Evolutionary conservation across 2,797 vertebrate genomes (phyloP), one percentile per base, ranked within the genome.

Genomic region (Masticophis lateralis): DNA sequence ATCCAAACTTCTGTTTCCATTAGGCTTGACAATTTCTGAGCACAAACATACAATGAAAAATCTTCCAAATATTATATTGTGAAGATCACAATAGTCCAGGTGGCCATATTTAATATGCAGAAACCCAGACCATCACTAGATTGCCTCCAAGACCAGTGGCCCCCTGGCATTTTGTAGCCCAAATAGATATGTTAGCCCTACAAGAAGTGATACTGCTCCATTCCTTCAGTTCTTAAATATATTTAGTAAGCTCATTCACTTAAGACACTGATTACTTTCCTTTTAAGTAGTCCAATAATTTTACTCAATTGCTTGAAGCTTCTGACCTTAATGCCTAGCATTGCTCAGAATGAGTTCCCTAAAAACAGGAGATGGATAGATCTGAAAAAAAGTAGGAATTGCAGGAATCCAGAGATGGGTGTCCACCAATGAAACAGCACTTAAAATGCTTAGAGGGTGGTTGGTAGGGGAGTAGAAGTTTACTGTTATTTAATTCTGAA

Each of bases 141-240:
- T 47, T 83, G 43, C 74, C 74, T 83, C 20, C 43, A 83, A 25
- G 74, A 83, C 20, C 37, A 83, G 43, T 47, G 37, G 79, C 79
- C 43, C 12, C 10, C 79, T 83, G 79, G 10, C 20, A 6, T 55
- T 87, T 87, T 87, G 2, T 55, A 87, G 43, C 74, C 20, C 37
- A 83, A 22, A 83, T 83, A 83, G 37, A 83, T 83, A 83, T 1
- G 20, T 43, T 83, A 83, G 74, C 43, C 43, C 43, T 83, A 47
- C 22, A 83, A 83, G 79, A 83, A 83, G 22, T 47, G 43, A 83
- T 74, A 55, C 51, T 20, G 43, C 32, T 37, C 86, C 63, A 90
- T 55, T 87, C 60, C 79, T 93, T 93, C n/a, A n/a, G 63, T 89
- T 91, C 32, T 69, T 90, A 27, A 87, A 87, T 93, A 51, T 22